Base-by-base conservation (phyloP, 2,113 vertebrate genomes). In the Centropus bengalensis region DNA sequence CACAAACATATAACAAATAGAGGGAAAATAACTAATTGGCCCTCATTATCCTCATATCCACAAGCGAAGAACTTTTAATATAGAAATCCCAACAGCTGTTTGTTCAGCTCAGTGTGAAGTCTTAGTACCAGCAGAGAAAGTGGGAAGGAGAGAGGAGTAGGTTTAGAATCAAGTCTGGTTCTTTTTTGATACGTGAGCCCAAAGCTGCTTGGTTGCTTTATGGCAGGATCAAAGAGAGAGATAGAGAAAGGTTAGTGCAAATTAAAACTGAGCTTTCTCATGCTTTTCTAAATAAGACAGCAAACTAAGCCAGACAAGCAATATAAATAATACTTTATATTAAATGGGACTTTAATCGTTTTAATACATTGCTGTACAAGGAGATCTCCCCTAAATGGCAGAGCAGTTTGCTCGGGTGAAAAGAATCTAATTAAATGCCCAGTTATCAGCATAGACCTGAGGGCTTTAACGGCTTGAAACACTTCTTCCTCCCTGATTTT, bases 251-350 rank as follows among this genome's bases (percentile, higher is more conserved):
- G 91, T 97, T 97, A 97, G 83, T 42, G 49, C 88, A 97, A 97
- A 87, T 95, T 96, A 97, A 96, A 97, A 96, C 67, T 84, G 90
- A 95, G 87, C 79, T 91, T 97, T 96, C 97, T 97, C 74, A 60
- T 94, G 93, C 76, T 96, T 97, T 97, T 90, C 94, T 94, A 97
- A 97, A 96, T 95, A 97, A 96, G 97, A 90, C 76, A 95, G 92
- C 69, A 96, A 96, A 97, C 89, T 95, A 95, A 97, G 91, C 95
- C 96, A 97, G 96, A 96, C 2, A 10, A 96, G 94, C 88, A 96
- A 93, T 96, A 94, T 86, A 95, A 97, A 97, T 95, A 94, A 96
- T 97, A 95, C 84, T 91, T 91, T 95, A 86, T 91, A 91, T 97
- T 96, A 97, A 96, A 96, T 92, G 89, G 88, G 96, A 71, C 74